phyloP scores from a whole-genome alignment of 2,888 invertebrate genomes.

The Syritta pipiens region DNA sequence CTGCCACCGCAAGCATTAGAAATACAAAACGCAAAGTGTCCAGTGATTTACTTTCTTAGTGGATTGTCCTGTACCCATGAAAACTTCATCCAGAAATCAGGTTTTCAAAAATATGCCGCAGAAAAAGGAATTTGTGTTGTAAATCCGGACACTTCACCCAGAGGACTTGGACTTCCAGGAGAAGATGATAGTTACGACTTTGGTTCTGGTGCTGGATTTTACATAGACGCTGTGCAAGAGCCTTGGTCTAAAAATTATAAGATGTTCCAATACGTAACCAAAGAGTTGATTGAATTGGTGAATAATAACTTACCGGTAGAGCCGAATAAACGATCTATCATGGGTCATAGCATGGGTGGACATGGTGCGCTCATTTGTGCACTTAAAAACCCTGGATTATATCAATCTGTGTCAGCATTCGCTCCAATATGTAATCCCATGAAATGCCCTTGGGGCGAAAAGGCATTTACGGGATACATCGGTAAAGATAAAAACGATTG shows the following conservation, averaged over 20 bases:
- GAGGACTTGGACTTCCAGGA: conserved; percentile 92
- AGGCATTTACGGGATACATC: conserved; percentile 90
- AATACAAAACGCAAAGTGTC: conserved; percentile 81
- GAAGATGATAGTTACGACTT: conserved; percentile 97
- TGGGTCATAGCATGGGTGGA: conserved; percentile 98
- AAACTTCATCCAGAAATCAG: conserved; percentile 97
- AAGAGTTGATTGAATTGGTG: conserved; percentile 89
- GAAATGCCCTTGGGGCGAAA: conserved; percentile 91
- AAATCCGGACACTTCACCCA: conserved; percentile 97
- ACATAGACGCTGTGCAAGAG: conserved; percentile 93
- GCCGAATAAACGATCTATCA: conserved; percentile 85
- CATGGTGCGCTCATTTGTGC: conserved; percentile 96
- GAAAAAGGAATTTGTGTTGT: conserved; percentile 92
- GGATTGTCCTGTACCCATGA: conserved; percentile 96
- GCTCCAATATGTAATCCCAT: conserved; percentile 95
- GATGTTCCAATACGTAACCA: conserved; percentile 97
- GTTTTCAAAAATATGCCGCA: conserved; percentile 94
- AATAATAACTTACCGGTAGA: conserved; percentile 86
- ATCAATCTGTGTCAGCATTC: conserved; percentile 94
- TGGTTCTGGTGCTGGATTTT: conserved; percentile 97
- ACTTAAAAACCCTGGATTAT: conserved; percentile 93
- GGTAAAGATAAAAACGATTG: conserved; percentile 85
- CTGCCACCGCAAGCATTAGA: conserved; percentile 86
- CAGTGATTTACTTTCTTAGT: conserved; percentile 94
- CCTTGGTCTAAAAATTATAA: conserved; percentile 96